Evolutionary conservation across 2,888 invertebrate species (phyloP), one percentile per base, ranked within the genome.

Genomic region (Antheraea yamamai): DNA sequence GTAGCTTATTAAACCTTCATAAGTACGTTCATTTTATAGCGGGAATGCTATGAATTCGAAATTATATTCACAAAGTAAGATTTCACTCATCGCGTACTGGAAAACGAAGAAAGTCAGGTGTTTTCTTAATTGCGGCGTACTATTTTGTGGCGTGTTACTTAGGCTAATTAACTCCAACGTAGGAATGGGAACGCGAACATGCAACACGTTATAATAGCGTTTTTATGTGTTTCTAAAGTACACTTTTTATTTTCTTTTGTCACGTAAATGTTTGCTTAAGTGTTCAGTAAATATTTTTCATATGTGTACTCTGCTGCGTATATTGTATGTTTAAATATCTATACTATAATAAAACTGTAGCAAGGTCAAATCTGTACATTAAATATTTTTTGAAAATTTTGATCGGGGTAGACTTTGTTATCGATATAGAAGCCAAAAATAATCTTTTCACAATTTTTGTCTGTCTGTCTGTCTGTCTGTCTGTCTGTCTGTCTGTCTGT

Each of bases 131-230:
- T 88, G 85, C 85, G 77, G 80, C 80, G 77, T 78, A 86, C 83
- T 87, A 85, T 86, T 88, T 87, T 81, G 83, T 82, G 81, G 84
- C 80, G 81, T 82, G 85, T 88, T 87, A 87, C 89, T 87, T 85
- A 83, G 78, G 83, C 83, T 89, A 90, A 89, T 89, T 89, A 89
- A 84, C 84, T 82, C 80, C 79, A 75, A 75, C 81, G 78, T 77
- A 82, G 83, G 82, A 86, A 87, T 84, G 84, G 81, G 83, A 81
- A 86, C 81, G 80, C 74, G 81, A 85, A 84, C 83, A 81, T 83
- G 84, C 81, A 81, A 80, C 81, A 79, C 82, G 73, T 76, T 75
- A 80, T 79, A 77, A 80, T 80, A 82, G 78, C 70, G 75, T 77
- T 79, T 77, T 79, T 75, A 73, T 78, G 68, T 77, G 68, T 47